These are phyloP conservation scores for Eupithecia subfuscata DNA, from an alignment of 2,888 invertebrate genomes.

Conservation along the genomic window DNA sequence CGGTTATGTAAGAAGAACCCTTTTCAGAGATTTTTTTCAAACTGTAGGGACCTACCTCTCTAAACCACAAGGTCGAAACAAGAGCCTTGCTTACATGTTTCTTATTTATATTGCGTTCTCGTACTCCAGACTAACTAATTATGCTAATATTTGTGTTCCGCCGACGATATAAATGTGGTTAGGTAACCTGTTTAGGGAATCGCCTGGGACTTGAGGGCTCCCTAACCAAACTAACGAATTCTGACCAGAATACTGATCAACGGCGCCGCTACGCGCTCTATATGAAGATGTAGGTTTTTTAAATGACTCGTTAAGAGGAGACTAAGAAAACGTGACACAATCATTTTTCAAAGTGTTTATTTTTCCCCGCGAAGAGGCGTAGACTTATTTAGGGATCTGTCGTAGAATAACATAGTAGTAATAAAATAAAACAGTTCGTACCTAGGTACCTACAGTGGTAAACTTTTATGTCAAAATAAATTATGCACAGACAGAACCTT, in stretches of 20 bases:
- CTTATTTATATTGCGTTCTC: conserved; percentile 61
- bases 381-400: not conserved
- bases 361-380: not conserved
- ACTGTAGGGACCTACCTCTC: not conserved
- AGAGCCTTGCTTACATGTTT: conserved; percentile 49
- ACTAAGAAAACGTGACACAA: conserved; percentile 1
- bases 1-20: not conserved
- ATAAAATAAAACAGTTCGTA: not conserved
- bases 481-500: not conserved
- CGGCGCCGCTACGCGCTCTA: conserved; percentile 64
- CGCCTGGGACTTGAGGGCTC: conserved; percentile 69
- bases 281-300: conserved; percentile 55
- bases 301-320: conserved; percentile 10
- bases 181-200: conserved; percentile 80
- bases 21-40: not conserved
- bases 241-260: conserved; percentile 75
- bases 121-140: conserved; percentile 68
- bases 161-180: conserved; percentile 76
- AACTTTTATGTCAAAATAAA: conserved; percentile 4
- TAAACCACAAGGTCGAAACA: not conserved
- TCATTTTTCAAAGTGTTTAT: not conserved
- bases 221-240: conserved; percentile 73
- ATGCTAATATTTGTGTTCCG: conserved; percentile 76
- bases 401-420: not conserved
- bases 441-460: not conserved